Evolutionary conservation across 2,797 vertebrate species (phyloP).

Genomic region (Malacoraja senta): DNA sequence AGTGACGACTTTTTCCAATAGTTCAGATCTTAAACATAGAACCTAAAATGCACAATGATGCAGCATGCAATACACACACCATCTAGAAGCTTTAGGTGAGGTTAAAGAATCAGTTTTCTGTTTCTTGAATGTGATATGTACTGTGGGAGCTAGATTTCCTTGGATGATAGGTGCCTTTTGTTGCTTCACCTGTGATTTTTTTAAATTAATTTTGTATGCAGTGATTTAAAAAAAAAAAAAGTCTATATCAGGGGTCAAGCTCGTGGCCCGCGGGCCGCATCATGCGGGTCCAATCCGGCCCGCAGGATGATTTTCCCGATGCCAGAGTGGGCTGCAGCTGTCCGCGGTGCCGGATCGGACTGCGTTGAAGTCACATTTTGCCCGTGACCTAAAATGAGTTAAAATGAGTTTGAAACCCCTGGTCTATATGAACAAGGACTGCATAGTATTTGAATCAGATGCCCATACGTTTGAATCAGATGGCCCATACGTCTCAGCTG

Average conservation of each 20-base stretch:
- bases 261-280: no score
- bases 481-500: not conserved
- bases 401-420: not conserved
- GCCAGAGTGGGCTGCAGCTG: no score
- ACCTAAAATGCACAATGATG: not conserved
- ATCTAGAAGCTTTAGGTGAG: not conserved
- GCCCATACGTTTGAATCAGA: not conserved
- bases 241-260: no score
- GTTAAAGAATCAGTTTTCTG: not conserved
- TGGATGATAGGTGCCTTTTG: not conserved
- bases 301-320: no score
- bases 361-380: no score
- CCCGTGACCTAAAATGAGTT: no score
- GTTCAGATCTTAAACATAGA: not conserved
- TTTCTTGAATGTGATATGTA: not conserved
- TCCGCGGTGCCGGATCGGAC: no score
- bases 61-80: not conserved
- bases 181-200: not conserved
- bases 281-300: no score
- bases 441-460: not conserved
- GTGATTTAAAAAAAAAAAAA: not conserved
- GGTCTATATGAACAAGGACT: not conserved
- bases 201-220: not conserved
- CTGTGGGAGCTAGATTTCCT: not conserved
- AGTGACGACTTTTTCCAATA: not conserved